phyloP scores from a whole-genome alignment of 2,113 vertebrate genomes.

The Bambusicola thoracicus region DNA sequence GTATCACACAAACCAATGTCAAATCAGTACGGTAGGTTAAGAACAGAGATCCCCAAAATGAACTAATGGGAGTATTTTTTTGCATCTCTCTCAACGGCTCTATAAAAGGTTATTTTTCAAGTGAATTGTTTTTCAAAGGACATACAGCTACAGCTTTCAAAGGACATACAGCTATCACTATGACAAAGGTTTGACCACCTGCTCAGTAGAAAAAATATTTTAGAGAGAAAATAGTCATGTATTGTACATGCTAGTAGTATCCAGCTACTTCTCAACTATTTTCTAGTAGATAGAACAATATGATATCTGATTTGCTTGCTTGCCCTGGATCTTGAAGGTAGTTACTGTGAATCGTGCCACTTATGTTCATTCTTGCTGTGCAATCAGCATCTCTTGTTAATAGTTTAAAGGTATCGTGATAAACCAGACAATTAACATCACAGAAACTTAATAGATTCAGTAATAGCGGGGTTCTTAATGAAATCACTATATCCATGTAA shows the following conservation, averaged over 20 bases:
- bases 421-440: not conserved
- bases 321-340: not conserved
- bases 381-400: not conserved
- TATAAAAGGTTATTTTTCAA: not conserved
- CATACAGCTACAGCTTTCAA: not conserved
- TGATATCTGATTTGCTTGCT: not conserved
- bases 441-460: slow-evolving; percentile 7
- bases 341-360: not conserved
- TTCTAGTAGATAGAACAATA: not conserved
- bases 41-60: not conserved
- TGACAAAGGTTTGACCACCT: not conserved
- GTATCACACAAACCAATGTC: not conserved
- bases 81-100: not conserved
- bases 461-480: not conserved
- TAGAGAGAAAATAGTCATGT: not conserved
- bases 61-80: not conserved
- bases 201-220: not conserved
- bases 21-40: not conserved
- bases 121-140: not conserved
- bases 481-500: not conserved
- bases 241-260: not conserved
- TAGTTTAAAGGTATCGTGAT: not conserved
- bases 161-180: not conserved
- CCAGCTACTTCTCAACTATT: not conserved
- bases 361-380: not conserved